Evolutionary conservation across 2,113 vertebrate genomes (phyloP).

Genomic region (Crotalus viridis): DNA sequence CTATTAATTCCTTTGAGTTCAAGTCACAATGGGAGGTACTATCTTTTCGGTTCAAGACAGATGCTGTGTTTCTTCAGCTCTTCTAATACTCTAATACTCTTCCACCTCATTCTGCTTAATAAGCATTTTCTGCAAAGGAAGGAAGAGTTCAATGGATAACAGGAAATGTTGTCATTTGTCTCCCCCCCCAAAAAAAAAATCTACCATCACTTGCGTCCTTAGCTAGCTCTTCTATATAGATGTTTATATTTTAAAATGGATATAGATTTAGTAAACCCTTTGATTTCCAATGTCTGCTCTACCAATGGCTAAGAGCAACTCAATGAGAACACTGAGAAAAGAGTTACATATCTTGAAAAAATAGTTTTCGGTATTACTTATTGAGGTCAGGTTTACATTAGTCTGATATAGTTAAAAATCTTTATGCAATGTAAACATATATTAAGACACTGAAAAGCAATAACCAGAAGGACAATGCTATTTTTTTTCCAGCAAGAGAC

Average conservation of each 20-base stretch:
- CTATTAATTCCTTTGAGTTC: conserved; percentile 45
- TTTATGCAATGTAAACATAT: neutral
- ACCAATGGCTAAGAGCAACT: neutral
- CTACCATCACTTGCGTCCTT: neutral
- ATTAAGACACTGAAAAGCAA: neutral
- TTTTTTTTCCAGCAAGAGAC: neutral
- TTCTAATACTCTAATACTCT: neutral
- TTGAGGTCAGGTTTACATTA: neutral
- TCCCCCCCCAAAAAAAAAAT: neutral
- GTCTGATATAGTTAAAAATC: neutral
- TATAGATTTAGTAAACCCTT: neutral
- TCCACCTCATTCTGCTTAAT: neutral
- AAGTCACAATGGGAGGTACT: conserved; percentile 43
- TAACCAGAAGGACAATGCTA: neutral
- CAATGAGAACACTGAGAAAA: neutral
- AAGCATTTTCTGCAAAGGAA: neutral
- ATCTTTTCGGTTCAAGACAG: neutral
- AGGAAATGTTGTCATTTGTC: neutral
- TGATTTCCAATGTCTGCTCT: neutral
- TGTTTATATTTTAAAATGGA: conserved; percentile 25
- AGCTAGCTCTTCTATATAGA: conserved; percentile 23
- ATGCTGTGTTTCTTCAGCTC: neutral
- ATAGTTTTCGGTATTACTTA: neutral
- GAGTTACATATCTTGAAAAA: neutral
- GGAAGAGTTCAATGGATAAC: neutral